These are phyloP conservation scores for Euwallacea similis DNA, from an alignment of 1,140 invertebrate genomes.

Conservation along the genomic window DNA sequence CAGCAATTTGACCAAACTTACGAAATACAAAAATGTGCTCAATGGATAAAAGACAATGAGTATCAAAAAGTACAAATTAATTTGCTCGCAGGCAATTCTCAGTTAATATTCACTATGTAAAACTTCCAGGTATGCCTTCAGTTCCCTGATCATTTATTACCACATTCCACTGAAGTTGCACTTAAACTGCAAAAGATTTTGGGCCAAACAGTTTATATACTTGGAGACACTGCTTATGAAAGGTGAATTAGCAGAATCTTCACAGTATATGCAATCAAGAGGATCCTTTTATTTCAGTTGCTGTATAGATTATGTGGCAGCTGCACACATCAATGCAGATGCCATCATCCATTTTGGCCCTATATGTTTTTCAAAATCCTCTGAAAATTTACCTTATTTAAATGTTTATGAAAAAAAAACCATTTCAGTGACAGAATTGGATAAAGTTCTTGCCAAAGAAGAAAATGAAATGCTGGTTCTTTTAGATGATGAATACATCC, in stretches of 20 bases:
- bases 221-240: conserved; percentile 92
- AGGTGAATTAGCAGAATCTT: conserved; percentile 61
- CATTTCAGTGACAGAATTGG: conserved; percentile 54
- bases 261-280: not conserved
- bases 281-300: conserved; percentile 64
- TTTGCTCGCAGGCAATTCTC: conserved; percentile 52
- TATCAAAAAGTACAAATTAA: conserved; percentile 59
- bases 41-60: conserved; percentile 69
- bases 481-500: conserved; percentile 43
- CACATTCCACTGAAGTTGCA: conserved; percentile 69
- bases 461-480: conserved; percentile 35
- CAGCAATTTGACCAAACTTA: conserved; percentile 45
- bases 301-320: conserved; percentile 90
- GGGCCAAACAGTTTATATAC: conserved; percentile 71
- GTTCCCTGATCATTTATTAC: conserved; percentile 83
- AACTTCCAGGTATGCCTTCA: conserved; percentile 78
- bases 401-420: conserved; percentile 67
- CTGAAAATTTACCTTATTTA: conserved; percentile 68
- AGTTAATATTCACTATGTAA: not conserved
- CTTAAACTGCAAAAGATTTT: conserved; percentile 63
- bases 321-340: conserved; percentile 82
- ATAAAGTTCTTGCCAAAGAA: conserved; percentile 21
- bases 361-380: conserved; percentile 78
- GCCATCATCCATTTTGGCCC: conserved; percentile 90
- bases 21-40: conserved; percentile 55